Evolutionary conservation across 2,797 vertebrate genomes (phyloP).

Genomic region (Cossypha polioptera): DNA sequence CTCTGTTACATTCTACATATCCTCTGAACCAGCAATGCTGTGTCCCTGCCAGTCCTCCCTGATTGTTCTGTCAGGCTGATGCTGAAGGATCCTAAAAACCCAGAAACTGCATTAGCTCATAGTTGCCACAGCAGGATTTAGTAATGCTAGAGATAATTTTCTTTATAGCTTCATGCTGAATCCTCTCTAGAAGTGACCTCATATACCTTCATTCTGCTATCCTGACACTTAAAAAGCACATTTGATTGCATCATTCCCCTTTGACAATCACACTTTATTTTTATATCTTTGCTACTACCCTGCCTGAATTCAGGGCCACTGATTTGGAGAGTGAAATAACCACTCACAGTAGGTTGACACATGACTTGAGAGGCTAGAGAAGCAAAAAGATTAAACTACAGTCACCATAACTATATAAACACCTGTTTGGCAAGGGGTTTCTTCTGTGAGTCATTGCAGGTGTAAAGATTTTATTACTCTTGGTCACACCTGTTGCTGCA

Average conservation of each 20-base stretch:
- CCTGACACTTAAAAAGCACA: neutral
- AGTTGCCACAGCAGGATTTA: neutral
- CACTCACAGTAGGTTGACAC: neutral
- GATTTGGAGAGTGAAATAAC: constrained; percentile 1
- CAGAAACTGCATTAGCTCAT: neutral
- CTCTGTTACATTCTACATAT: neutral
- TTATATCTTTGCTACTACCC: constrained; percentile 6
- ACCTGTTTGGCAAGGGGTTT: constrained; percentile 57
- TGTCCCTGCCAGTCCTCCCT: neutral
- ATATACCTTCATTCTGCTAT: neutral
- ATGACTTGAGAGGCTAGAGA: neutral
- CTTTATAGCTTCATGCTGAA: neutral
- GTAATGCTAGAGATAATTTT: neutral
- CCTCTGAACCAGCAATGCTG: neutral
- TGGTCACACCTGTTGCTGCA: constrained; percentile 35
- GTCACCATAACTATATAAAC: constrained; percentile 33
- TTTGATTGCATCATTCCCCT: neutral
- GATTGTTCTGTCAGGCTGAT: neutral
- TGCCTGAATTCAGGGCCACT: constrained; percentile 22
- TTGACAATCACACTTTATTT: neutral
- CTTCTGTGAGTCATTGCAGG: constrained; percentile 51
- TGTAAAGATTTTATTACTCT: constrained; percentile 62
- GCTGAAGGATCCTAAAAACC: neutral
- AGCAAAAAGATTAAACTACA: constrained; percentile 26
- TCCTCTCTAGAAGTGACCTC: neutral